These are phyloP conservation scores for Lepidurus packardi DNA, from an alignment of 1,140 invertebrate species.

Conservation along the genomic window DNA sequence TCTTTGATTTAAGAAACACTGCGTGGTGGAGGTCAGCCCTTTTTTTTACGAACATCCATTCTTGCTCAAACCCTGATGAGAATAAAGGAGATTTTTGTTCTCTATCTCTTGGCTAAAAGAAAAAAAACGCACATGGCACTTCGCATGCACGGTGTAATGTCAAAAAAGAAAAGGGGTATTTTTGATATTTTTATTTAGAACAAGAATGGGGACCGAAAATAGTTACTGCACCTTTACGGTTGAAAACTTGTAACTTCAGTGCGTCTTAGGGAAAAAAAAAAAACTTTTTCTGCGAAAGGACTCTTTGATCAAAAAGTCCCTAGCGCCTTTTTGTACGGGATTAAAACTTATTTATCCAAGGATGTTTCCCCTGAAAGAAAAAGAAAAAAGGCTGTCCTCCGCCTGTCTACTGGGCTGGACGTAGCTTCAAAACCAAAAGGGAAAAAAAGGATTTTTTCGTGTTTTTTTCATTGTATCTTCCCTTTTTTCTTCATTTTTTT, in stretches of 20 bases:
- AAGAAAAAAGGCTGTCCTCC: constrained; percentile 17
- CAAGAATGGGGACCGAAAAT: too few relatives aligned
- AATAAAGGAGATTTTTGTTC: background rate
- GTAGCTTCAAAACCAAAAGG: background rate
- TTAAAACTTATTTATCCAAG: background rate
- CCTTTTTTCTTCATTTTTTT: background rate
- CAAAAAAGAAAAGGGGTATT: too few relatives aligned
- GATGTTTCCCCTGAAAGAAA: constrained; percentile 19
- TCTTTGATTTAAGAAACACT: background rate
- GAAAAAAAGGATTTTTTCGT: background rate
- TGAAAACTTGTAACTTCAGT: too few relatives aligned
- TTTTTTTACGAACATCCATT: background rate
- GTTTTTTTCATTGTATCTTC: background rate
- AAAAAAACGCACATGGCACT: background rate
- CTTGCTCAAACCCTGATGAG: background rate
- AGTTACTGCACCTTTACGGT: too few relatives aligned
- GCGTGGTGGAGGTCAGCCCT: constrained; percentile 2
- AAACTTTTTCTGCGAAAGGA: background rate
- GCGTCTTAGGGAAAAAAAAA: background rate
- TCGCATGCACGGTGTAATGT: constrained; percentile 4
- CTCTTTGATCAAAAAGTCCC: background rate
- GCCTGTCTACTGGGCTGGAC: constrained; percentile 12
- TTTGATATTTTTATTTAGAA: too few relatives aligned
- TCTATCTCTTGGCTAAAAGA: background rate
- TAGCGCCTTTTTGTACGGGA: background rate